These are phyloP conservation scores for Chlamydotis undulata DNA, from an alignment of 2,113 vertebrate genomes.

Conservation along the genomic window DNA sequence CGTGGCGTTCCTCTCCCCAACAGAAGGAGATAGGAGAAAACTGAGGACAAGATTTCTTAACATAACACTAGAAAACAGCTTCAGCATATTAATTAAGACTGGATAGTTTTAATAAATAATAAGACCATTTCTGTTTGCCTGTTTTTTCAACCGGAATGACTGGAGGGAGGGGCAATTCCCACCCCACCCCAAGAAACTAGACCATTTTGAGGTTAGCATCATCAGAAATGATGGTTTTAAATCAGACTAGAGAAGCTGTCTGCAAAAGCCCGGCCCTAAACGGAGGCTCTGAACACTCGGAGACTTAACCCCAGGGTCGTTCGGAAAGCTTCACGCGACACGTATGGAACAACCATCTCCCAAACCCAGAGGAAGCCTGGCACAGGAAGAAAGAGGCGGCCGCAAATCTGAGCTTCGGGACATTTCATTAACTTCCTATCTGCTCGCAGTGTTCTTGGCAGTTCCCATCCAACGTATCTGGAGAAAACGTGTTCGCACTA, in stretches of 20 bases:
- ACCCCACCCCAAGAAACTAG: neutral
- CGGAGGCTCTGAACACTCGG: neutral
- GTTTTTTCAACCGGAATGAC: neutral
- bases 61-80: neutral
- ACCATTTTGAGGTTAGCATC: neutral
- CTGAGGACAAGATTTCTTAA: neutral
- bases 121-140: neutral
- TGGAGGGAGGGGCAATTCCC: neutral
- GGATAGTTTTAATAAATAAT: neutral
- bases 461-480: neutral
- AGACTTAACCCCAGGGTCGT: neutral
- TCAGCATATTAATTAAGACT: neutral
- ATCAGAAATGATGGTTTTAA: neutral
- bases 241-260: neutral
- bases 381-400: neutral
- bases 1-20: neutral
- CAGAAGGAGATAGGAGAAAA: neutral
- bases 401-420: conserved; percentile 24
- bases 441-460: neutral
- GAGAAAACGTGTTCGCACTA: neutral
- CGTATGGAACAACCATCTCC: neutral
- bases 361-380: neutral
- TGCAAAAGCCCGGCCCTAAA: neutral
- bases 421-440: conserved; percentile 26
- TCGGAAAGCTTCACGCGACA: neutral